Evolutionary conservation across 2,888 invertebrate genomes (phyloP).

Genomic region (Zootermopsis nevadensis): DNA sequence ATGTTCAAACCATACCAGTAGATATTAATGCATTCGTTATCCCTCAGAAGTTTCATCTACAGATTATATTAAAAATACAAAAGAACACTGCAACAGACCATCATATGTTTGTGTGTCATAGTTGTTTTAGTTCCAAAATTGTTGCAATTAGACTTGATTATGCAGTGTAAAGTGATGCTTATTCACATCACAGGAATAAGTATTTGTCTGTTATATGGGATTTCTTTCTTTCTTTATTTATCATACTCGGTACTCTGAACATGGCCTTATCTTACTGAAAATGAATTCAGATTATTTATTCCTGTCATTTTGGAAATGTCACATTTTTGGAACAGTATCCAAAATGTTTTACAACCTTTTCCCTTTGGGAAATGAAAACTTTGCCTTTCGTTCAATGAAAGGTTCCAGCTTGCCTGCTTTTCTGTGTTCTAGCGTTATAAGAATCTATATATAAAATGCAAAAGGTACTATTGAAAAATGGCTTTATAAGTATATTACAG

Average conservation of each 20-base stretch:
- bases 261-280: slow-evolving; percentile 14
- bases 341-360: slow-evolving; percentile 41
- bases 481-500: slow-evolving; percentile 32
- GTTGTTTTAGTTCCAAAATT: neutral
- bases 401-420: slow-evolving; percentile 46
- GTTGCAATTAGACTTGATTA: no score
- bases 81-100: neutral
- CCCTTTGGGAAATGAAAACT: slow-evolving; percentile 41
- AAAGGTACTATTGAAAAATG: slow-evolving; percentile 11
- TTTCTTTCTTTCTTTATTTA: slow-evolving; percentile 23
- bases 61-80: no score
- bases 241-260: neutral
- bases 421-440: slow-evolving; percentile 26
- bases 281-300: slow-evolving; percentile 26
- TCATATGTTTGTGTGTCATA: neutral
- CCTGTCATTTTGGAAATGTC: slow-evolving; percentile 32
- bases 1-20: no score
- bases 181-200: neutral
- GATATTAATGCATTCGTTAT: no score
- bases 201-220: neutral
- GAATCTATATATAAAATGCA: slow-evolving; percentile 16
- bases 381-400: slow-evolving; percentile 49
- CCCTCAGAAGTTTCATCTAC: no score
- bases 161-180: neutral
- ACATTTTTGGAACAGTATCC: slow-evolving; percentile 31